Evolutionary conservation across 2,113 vertebrate genomes (phyloP).

Genomic region (Vulpes vulpes): DNA sequence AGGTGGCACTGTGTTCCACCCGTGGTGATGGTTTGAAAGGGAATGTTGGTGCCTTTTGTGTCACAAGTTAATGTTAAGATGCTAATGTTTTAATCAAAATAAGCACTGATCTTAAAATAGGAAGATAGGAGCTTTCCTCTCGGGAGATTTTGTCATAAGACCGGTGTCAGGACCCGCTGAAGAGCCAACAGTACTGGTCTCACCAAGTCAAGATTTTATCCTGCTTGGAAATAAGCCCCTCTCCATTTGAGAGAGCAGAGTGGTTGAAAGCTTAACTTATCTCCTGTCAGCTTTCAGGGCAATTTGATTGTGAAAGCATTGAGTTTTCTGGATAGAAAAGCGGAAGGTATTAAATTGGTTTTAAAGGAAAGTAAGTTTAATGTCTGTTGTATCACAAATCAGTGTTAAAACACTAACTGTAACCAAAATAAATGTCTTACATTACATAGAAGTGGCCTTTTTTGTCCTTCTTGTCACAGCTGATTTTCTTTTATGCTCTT

Average conservation of each 20-base stretch:
- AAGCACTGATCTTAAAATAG: slow-evolving; percentile 55
- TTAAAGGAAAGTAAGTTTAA: background rate
- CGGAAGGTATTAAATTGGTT: background rate
- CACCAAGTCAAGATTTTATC: slow-evolving; percentile 27
- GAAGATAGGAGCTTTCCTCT: background rate
- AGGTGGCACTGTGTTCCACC: slow-evolving; percentile 46
- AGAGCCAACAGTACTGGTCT: background rate
- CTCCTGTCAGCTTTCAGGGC: slow-evolving; percentile 1
- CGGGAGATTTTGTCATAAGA: slow-evolving; percentile 53
- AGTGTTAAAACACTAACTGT: slow-evolving; percentile 72
- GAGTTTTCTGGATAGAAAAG: slow-evolving; percentile 9
- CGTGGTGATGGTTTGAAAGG: background rate
- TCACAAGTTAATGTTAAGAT: slow-evolving; percentile 45
- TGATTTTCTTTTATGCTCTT: background rate
- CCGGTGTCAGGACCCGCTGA: background rate
- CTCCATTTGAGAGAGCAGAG: background rate
- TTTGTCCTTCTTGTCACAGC: background rate
- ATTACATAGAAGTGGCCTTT: background rate
- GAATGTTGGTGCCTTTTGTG: slow-evolving; percentile 34
- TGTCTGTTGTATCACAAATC: slow-evolving; percentile 60
- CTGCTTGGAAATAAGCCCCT: background rate
- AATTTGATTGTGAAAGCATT: slow-evolving; percentile 16
- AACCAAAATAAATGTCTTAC: slow-evolving; percentile 80
- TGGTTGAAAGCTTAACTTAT: background rate
- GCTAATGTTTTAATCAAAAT: slow-evolving; percentile 53